Base-by-base conservation (phyloP, 2,797 vertebrate genomes). In the Acanthurus leucopareius region DNA sequence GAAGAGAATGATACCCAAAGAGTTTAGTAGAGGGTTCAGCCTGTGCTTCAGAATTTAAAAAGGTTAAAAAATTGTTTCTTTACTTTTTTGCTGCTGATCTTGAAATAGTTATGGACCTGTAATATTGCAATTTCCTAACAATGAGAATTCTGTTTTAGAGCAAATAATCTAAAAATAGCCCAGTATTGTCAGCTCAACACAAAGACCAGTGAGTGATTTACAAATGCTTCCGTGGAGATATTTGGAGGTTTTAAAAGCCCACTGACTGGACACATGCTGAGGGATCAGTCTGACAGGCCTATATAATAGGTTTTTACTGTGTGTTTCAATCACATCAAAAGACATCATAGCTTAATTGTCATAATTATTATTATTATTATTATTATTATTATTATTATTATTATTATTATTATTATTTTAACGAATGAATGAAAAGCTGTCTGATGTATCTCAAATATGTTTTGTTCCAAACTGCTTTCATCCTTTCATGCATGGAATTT, bases 321-420 rank as follows among this genome's bases (percentile, higher is more conserved):
- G 16, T 65, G 14, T 51, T 68, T 54, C 51, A 28, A 5, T 53
- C 65, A 56, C 28, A 64, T 15, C 52, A 68, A 45, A 49, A 49
- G 60, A 19, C 40, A 44, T 52, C 14, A 16, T 3, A 42, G 42
- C 59, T 25, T 10, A 62, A 62, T 2, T 25, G 25, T 25, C 25
- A 25, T 25, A 25, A 25, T 25, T 25, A 2, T 25, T 25, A 25
- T 25, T 25, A 25, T 25, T 25, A 25, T 25, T 25, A 25, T 25
- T 25, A 25, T 25, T 25, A 25, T 25, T 25, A 25, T 25, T 25
- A 25, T 25, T 25, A 25, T 25, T 25, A 25, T 25, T 25, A 25
- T 25, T 25, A 25, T 25, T 25, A 25, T 25, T 25, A 25, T 25
- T 25, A 25, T 25, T 25, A 25, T 25, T 25, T 25, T 25, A 25